Conservation (phyloP, 2,888 invertebrate genomes). For the Amphipyra berbera region DNA sequence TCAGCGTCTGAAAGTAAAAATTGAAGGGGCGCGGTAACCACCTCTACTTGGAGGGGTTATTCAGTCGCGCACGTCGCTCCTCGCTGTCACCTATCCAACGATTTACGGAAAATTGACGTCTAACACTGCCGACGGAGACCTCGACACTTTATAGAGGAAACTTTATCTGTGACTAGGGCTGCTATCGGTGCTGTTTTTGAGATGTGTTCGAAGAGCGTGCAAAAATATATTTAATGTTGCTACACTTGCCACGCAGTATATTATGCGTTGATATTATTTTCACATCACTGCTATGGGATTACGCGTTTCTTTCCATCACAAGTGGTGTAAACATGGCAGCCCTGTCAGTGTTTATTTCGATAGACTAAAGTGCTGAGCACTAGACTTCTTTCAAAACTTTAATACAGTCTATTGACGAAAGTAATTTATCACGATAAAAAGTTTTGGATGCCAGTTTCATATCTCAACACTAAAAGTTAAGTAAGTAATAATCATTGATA, state of each 20-base stretch:
- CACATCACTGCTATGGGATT: no score
- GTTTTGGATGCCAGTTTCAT: slow-evolving; percentile 11
- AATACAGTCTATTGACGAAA: slow-evolving; percentile 8
- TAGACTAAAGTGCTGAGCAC: slow-evolving; percentile 23
- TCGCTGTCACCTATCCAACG: slow-evolving; percentile 76
- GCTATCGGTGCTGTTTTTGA: slow-evolving; percentile 18
- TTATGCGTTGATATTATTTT: not conserved
- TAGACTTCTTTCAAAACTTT: slow-evolving; percentile 26
- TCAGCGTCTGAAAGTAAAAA: slow-evolving; percentile 82
- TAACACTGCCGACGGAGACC: slow-evolving; percentile 67
- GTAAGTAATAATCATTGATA: slow-evolving; percentile 27
- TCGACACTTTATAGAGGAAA: slow-evolving; percentile 65
- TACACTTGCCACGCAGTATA: not conserved
- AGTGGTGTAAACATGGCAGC: slow-evolving; percentile 1
- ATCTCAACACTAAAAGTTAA: slow-evolving; percentile 13
- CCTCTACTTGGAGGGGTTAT: slow-evolving; percentile 50
- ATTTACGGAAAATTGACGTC: slow-evolving; percentile 80
- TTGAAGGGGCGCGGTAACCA: slow-evolving; percentile 70
- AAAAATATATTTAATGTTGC: not conserved
- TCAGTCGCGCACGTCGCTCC: slow-evolving; percentile 64
- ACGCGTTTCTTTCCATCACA: no score
- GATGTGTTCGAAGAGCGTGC: not conserved
- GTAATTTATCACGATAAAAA: slow-evolving; percentile 33
- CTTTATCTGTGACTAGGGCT: slow-evolving; percentile 61
- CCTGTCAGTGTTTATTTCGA: slow-evolving; percentile 47